phyloP scores from a whole-genome alignment of 2,797 vertebrate species.

The Distichodus sexfasciatus region DNA sequence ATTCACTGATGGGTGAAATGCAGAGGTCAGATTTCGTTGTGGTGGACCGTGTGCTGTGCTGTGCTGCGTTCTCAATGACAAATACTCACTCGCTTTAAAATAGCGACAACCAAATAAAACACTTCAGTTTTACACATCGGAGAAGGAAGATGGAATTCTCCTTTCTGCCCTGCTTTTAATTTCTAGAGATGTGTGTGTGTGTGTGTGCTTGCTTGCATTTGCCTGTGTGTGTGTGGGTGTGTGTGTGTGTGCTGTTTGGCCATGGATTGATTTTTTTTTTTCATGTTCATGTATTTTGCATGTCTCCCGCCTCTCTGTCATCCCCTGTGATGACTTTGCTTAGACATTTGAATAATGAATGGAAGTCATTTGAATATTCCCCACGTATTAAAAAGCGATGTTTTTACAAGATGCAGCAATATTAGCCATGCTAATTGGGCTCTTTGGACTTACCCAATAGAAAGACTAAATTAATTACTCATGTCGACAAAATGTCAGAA shows the following conservation, averaged over 20 bases:
- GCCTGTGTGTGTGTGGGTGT: not conserved
- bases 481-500: slow-evolving; percentile 81
- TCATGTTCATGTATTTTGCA: slow-evolving; percentile 60
- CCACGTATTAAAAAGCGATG: slow-evolving; percentile 75
- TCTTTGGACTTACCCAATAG: slow-evolving; percentile 80
- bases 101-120: too few relatives aligned
- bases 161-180: not conserved
- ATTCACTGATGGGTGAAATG: too few relatives aligned
- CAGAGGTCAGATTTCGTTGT: too few relatives aligned
- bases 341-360: slow-evolving; percentile 80
- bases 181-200: not conserved
- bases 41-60: too few relatives aligned
- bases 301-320: slow-evolving; percentile 63
- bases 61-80: too few relatives aligned
- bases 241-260: slow-evolving; percentile 49
- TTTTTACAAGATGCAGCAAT: slow-evolving; percentile 77
- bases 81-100: too few relatives aligned
- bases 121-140: too few relatives aligned
- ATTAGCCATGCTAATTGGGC: slow-evolving; percentile 79
- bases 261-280: slow-evolving; percentile 62
- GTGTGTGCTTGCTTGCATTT: not conserved
- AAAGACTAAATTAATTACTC: slow-evolving; percentile 79
- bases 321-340: slow-evolving; percentile 76
- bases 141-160: too few relatives aligned
- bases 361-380: slow-evolving; percentile 82